Base-by-base conservation (phyloP, 2,888 invertebrate species). In the Peribatodes rhomboidaria region DNA sequence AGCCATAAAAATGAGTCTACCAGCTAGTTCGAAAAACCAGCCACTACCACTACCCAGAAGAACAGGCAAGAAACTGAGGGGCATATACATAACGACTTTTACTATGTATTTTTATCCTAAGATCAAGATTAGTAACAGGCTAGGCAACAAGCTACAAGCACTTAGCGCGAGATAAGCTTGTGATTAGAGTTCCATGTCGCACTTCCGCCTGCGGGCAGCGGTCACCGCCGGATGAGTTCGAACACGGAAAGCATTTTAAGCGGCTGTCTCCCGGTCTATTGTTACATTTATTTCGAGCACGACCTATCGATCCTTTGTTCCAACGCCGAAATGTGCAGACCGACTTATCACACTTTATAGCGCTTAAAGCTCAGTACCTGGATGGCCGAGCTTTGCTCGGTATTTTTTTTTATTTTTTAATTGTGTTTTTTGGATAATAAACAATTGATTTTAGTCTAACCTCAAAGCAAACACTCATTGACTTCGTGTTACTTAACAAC, bases 201-300 rank as follows among this genome's bases (percentile, higher is more conserved):
- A 86, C 85, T 90, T 91, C 90, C 92, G 89, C 83, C 66, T 70
- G 75, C 68, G 74, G 68, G 78, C 74, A 76, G 75, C 79, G 79
- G 81, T 80, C 83, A 78, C 74, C 80, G 79, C 84, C 92, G 92
- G 91, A 92, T 86, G 89, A 82, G 80, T 75, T 78, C 78, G 79
- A 85, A 93, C 92, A 93, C 85, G 92, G 85, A 92, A 92, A 92
- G 92, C 92, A 92, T 93, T 93, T 93, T 93, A 93, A 92, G 88
- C 87, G 83, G 31, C 50, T 65, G 65, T 61, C 65, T 65, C 60
- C 35, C 71, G 73, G 79, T 74, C 87, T 82, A 89, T 89, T 90
- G 89, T 89, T 85, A 88, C 84, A 85, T 87, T 89, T 90, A 88
- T 90, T 89, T 89, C 79, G 73, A 83, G 83, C 82, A 74, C 78